Evolutionary conservation across 2,888 invertebrate genomes (phyloP), one percentile per base, ranked within the genome.

Genomic region (Boloria euphrosyne): DNA sequence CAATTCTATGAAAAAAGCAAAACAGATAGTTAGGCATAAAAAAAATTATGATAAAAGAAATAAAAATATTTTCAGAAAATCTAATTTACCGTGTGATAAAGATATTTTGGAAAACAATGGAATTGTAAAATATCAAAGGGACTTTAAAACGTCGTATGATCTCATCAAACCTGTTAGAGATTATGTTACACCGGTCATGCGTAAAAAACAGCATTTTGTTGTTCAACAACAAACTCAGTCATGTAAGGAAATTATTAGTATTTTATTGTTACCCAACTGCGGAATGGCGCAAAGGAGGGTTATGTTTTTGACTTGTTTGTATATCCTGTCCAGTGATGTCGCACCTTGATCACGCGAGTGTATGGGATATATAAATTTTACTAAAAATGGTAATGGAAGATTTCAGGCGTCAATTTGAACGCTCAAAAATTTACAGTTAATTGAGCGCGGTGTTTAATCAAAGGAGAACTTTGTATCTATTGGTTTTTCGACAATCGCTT

Each of bases 131-230:
- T 38, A 62, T 44, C 49, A 54, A 18, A 18, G 16, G 13, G 22
- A 22, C 58, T 17, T 49, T 62, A 78, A 80, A 69, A 84, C 82
- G 27, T 84, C 87, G 0, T 80, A 83, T 70, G 89, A 89, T 70
- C 79, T 90, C 46, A 69, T 90, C 16, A 76, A 84, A 72, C 83
- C 88, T 10, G 75, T 38, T 38, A 38, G 86, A 71, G 18, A 51
- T 14, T 31, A 46, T 31, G 7, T 31, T 14, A 22, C 17, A 14
- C 16, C 27, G 13, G 44, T 14, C 16, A 27, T 14, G 7, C 18
- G 10, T 52, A 27, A 54, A 17, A 46, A 62, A 16, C 47, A 53
- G 53, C 52, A 27, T 38, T 47, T 50, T 4, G 18, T n/a, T 51
- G 17, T 55, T 17, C 16, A 43, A 18, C 49, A 61, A 46, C 27